Evolutionary conservation across 1,140 invertebrate species (phyloP), one percentile per base, ranked within the genome.

Genomic region (Potamilus streckersoni): DNA sequence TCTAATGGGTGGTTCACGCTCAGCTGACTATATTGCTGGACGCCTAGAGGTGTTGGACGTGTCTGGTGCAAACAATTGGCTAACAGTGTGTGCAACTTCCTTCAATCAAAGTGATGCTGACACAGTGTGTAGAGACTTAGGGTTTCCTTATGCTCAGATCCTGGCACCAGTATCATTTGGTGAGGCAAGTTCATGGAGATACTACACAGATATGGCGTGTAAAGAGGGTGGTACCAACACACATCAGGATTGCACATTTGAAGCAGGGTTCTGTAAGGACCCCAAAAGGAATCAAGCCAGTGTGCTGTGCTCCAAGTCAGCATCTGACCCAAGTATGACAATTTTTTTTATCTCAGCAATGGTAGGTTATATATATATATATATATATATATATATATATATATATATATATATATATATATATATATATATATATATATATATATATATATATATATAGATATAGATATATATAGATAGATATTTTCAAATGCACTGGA

Each of bases 21-120:
- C 57, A 17, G 87, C 87, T 2, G 80, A 71, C 19, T 61, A 78
- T 2, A 84, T 93, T 80, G 93, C 94, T 86, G 94, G 94, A 19
- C 90, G 93, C 71, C 82, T 95, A 13, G 93, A 95, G 91, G 91
- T 95, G 1, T 38, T 59, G 38, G 27, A 55, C 1, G 23, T 65
- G n/a, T 69, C 68, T 27, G 59, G 20, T 14, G 74, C 63, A 23
- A 23, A 57, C 57, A 12, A 67, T 17, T 87, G 85, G 87, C 71
- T 74, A 13, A 82, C 72, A n/a, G 80, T 86, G 16, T 89, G 86
- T 75, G 83, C 76, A 11, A 80, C 84, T 60, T 71, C 73, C 2
- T 88, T 88, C 69, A 80, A 81, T 55, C 72, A 80, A 12, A 68
- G 38, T 2, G 82, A 81, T 63, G 87, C 85, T 2, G 68, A 74